A percentile compares a stretch with the other conserved stretches of the same genome.
These are phyloP conservation scores for Numenius phaeopus DNA, from an alignment of 2,797 vertebrate species.

Conservation along the genomic window DNA sequence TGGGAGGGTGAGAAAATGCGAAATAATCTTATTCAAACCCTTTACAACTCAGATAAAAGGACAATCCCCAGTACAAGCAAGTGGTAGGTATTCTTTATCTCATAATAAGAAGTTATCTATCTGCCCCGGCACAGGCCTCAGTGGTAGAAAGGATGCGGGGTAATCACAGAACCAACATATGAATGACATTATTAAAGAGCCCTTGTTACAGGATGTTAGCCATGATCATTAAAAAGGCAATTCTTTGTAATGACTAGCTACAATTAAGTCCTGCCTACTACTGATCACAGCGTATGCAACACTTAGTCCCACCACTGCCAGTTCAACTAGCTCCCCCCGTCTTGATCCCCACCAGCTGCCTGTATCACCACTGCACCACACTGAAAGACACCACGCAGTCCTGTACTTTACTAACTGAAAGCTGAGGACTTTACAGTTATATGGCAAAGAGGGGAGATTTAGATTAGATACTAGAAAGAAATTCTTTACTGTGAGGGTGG, in stretches of 20 bases:
- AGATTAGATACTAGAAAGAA: too few species aligned
- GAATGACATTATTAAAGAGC: not conserved
- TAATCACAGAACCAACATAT: not conserved
- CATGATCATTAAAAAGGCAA: not conserved
- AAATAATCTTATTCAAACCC: constrained; percentile 24
- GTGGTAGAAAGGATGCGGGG: not conserved
- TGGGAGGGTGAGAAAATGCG: not conserved
- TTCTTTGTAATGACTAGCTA: not conserved
- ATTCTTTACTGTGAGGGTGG: too few species aligned
- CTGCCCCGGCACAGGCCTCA: not conserved
- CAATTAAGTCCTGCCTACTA: not conserved
- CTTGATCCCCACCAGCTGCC: not conserved
- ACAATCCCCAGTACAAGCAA: not conserved
- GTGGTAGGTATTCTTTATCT: not conserved
- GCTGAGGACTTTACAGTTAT: not conserved
- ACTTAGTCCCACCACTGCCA: not conserved
- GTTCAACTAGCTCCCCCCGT: not conserved
- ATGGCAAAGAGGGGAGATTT: not conserved
- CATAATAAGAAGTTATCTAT: not conserved
- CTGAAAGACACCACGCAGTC: not conserved
- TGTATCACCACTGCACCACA: not conserved
- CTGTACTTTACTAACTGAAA: not conserved
- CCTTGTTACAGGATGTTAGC: not conserved
- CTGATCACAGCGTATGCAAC: not conserved
- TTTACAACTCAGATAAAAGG: not conserved